These are phyloP conservation scores for Patiria miniata DNA, from an alignment of 35 echinoderm and acorn worm genomes.

Conservation along the genomic window DNA sequence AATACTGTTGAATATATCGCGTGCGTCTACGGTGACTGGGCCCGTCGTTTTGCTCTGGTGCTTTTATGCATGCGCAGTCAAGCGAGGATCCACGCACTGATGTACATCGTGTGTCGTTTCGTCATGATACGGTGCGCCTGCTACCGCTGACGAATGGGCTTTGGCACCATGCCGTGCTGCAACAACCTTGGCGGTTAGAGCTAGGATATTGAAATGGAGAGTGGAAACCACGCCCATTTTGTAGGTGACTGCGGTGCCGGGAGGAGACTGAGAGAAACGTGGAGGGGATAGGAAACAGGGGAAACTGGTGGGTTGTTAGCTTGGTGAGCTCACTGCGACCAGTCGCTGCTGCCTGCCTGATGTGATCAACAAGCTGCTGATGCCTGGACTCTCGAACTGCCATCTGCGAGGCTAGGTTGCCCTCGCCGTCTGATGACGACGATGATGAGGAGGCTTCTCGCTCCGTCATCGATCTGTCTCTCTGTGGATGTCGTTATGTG, in stretches of 20 bases:
- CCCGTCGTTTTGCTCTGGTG: background rate
- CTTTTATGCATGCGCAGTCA: slow-evolving; percentile 16
- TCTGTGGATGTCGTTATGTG: background rate
- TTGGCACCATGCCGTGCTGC: background rate
- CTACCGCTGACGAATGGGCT: slow-evolving; percentile 6
- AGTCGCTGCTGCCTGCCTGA: too few species aligned
- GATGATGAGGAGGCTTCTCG: background rate
- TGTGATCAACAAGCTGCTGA: slow-evolving; percentile 15
- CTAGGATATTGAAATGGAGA: background rate
- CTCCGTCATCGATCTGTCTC: background rate
- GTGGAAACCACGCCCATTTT: slow-evolving; percentile 2
- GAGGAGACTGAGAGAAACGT: too few species aligned
- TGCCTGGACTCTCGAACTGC: background rate
- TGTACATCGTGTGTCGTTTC: background rate
- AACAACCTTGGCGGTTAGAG: background rate
- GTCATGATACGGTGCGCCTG: background rate
- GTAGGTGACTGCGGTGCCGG: background rate
- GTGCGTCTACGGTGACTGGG: background rate
- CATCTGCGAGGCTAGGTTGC: background rate
- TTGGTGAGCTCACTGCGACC: too few species aligned
- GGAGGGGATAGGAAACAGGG: too few species aligned
- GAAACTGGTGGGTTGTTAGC: too few species aligned
- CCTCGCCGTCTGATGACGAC: slow-evolving; percentile 10
- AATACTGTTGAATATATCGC: too few species aligned
- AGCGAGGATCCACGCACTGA: background rate